phyloP scores from a whole-genome alignment of 2,113 vertebrate genomes.

The Hemichromis elongatus region DNA sequence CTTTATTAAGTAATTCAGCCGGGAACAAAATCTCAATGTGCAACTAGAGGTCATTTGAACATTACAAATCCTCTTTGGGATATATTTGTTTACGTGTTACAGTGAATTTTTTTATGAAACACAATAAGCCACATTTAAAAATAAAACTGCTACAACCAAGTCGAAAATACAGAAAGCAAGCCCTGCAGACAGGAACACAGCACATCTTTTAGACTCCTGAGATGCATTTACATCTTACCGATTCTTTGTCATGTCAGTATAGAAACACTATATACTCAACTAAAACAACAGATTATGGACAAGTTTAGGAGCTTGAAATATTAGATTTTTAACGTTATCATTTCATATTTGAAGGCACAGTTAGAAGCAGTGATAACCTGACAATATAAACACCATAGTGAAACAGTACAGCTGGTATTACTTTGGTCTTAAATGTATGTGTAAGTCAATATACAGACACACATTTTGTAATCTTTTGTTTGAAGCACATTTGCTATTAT shows the following conservation, averaged over 20 bases:
- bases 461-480: neutral
- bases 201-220: neutral
- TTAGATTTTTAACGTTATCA: neutral
- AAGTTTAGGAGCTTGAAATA: neutral
- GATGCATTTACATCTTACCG: neutral
- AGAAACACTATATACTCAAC: neutral
- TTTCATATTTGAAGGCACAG: conserved; percentile 33
- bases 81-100: neutral
- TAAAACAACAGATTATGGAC: neutral
- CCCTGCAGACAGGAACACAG: neutral
- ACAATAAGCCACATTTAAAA: neutral
- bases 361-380: neutral
- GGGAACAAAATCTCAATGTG: neutral
- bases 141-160: neutral
- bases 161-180: neutral
- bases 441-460: neutral
- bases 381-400: neutral
- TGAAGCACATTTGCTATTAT: neutral
- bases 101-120: neutral
- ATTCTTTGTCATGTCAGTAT: neutral
- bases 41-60: neutral
- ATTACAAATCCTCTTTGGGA: neutral
- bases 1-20: neutral
- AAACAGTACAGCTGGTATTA: neutral
- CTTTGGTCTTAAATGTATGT: neutral